A percentile compares a stretch with the other conserved stretches of the same genome.
Evolutionary conservation across 2,113 vertebrate genomes (phyloP).

Genomic region (Peromyscus leucopus): DNA sequence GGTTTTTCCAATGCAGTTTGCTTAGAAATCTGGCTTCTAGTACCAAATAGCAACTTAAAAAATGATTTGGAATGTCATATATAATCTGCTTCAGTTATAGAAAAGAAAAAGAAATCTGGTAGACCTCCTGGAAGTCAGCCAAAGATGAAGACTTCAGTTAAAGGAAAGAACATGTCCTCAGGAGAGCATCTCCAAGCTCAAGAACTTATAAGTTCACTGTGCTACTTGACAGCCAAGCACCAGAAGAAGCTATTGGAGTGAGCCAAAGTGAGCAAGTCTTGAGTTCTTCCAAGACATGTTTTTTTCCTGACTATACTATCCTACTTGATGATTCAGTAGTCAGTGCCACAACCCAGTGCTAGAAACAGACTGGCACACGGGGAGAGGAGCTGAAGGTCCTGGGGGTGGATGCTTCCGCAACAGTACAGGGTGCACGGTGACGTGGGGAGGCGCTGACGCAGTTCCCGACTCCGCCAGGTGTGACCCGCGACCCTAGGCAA

Average conservation of each 20-base stretch:
- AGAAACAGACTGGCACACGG: neutral
- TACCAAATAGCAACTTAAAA: slow-evolving; percentile 78
- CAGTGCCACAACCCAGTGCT: neutral
- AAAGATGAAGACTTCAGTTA: slow-evolving; percentile 88
- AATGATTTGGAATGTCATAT: slow-evolving; percentile 88
- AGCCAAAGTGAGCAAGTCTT: slow-evolving; percentile 47
- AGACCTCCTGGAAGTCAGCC: slow-evolving; percentile 89
- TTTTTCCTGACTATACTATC: neutral
- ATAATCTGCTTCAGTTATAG: slow-evolving; percentile 87
- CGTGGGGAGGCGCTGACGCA: neutral
- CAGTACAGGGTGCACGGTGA: neutral
- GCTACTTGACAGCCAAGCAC: slow-evolving; percentile 83
- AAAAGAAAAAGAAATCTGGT: slow-evolving; percentile 90
- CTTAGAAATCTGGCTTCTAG: slow-evolving; percentile 87
- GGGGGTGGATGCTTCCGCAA: neutral
- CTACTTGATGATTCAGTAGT: slow-evolving; percentile 49
- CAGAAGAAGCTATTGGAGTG: slow-evolving; percentile 73
- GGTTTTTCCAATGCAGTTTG: slow-evolving; percentile 85
- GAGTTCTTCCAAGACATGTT: slow-evolving; percentile 51
- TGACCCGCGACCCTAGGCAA: neutral
- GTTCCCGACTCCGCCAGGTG: neutral
- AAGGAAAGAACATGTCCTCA: slow-evolving; percentile 90
- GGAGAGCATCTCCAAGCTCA: slow-evolving; percentile 85
- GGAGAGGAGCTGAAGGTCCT: neutral
- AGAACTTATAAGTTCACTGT: slow-evolving; percentile 84